A percentile compares a stretch with the other conserved stretches of the same genome.
Conservation (phyloP, 2,797 vertebrate genomes). For the Rhinatrema bivittatum region DNA sequence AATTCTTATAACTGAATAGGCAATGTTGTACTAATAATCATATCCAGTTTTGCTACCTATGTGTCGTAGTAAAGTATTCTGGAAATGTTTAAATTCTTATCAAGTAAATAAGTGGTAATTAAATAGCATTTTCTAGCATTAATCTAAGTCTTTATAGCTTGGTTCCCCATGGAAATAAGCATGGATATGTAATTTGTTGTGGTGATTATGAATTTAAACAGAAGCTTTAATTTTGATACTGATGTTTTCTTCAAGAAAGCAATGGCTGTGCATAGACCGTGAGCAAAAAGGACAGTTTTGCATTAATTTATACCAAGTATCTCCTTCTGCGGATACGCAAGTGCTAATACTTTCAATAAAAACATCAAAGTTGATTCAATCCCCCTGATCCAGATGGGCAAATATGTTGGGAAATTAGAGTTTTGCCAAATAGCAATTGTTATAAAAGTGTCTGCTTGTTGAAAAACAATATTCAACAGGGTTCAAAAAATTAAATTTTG, state of each 20-base stretch:
- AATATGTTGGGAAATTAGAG: not conserved
- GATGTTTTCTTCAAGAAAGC: conserved; percentile 13
- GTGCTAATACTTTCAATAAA: not conserved
- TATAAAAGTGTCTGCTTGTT: too few species aligned
- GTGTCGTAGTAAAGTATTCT: conserved; percentile 27
- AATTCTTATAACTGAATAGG: too few species aligned
- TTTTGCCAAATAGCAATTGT: too few species aligned
- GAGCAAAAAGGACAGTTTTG: conserved; percentile 7
- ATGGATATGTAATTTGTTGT: conserved; percentile 60
- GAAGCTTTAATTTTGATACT: conserved; percentile 20
- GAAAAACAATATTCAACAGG: too few species aligned
- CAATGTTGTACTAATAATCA: conserved; percentile 25
- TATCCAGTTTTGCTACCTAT: conserved; percentile 17
- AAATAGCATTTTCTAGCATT: conserved; percentile 63
- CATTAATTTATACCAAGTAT: conserved; percentile 16
- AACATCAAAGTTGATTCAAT: not conserved
- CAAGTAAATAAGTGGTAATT: conserved; percentile 66
- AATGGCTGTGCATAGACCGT: conserved; percentile 3
- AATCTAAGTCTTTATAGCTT: conserved; percentile 53
- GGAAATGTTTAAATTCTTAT: conserved; percentile 43
- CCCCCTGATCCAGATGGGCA: not conserved
- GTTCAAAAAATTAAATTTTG: too few species aligned
- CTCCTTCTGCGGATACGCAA: accelerated
- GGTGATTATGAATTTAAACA: conserved; percentile 49
- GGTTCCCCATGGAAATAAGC: conserved; percentile 56